These are phyloP conservation scores for Saturnia pavonia DNA, from an alignment of 2,888 invertebrate species.

Conservation along the genomic window DNA sequence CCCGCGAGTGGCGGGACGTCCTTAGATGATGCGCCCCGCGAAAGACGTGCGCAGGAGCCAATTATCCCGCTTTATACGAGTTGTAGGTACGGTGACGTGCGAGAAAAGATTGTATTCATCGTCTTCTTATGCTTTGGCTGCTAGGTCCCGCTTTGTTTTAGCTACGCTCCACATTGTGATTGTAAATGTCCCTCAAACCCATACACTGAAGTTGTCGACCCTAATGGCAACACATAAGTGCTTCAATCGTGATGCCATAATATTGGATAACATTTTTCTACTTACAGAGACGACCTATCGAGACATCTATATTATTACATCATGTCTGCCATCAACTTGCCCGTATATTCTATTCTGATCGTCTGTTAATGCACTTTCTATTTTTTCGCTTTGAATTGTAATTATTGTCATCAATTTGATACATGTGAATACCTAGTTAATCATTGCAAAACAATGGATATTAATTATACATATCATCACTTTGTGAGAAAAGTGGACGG, in stretches of 20 bases:
- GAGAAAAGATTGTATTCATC: too few relatives aligned
- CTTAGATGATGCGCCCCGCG: too few relatives aligned
- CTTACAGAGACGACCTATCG: conserved; percentile 2
- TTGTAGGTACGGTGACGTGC: too few relatives aligned
- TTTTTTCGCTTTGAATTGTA: not conserved
- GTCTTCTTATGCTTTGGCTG: too few relatives aligned
- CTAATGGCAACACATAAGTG: not conserved
- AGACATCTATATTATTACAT: conserved; percentile 4
- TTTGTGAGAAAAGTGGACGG: not conserved
- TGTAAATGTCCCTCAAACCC: too few relatives aligned
- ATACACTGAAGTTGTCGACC: too few relatives aligned
- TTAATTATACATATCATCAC: too few relatives aligned
- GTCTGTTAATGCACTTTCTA: not conserved
- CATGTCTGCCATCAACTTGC: not conserved
- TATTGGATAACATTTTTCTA: conserved; percentile 1
- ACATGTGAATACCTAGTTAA: not conserved
- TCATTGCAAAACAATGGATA: not conserved
- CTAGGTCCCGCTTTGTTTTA: too few relatives aligned
- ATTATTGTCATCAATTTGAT: not conserved
- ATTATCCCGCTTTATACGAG: too few relatives aligned
- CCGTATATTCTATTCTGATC: not conserved
- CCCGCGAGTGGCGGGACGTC: too few relatives aligned
- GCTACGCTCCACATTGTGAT: too few relatives aligned
- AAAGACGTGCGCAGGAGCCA: too few relatives aligned
- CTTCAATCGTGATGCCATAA: not conserved